Evolutionary conservation across 1,140 invertebrate species (phyloP), one percentile per base, ranked within the genome.

Genomic region (Drosophila sproati): DNA sequence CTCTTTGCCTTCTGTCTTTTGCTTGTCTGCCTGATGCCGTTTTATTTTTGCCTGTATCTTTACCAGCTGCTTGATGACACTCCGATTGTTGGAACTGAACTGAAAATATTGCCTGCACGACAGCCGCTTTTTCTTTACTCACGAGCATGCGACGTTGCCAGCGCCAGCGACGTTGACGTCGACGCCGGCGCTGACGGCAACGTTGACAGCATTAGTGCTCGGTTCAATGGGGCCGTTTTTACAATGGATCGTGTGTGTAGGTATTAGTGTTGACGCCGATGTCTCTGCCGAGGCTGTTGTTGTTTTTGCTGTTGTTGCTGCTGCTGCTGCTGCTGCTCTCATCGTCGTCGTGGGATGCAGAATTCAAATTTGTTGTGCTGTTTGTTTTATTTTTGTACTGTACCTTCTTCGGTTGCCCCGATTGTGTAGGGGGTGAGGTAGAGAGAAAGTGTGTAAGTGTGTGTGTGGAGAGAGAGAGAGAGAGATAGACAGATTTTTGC

Each of bases 11-110:
- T 37, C 10, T 69, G 31, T 5, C 59, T 37, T 51, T 43, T 60
- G 45, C 39, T 35, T 54, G 43, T 5, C 47, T 59, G 45, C 56
- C 35, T 50, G 52, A 20, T 31, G 54, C 34, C 63, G 41, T 47
- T 57, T 35, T 41, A 32, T 37, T 74, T 8, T 7, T 64, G 60
- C 43, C 41, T 48, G 35, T 56, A 54, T 29, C 50, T 47, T 43
- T 68, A 52, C 28, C 45, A 61, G 74, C 68, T 71, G 59, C 67
- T 64, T 73, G 50, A 73, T 73, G 50, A 73, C 83, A 83, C 73
- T 83, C 80, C 73, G 67, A 89, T 77, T 82, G 86, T 88, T 88
- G 77, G 62, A 81, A 88, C 80, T 88, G 61, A 90, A 88, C 86
- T 88, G 71, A 88, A 88, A 88, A 71, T 89, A 37, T 72, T 61